Evolutionary conservation across 2,888 invertebrate species (phyloP), one percentile per base, ranked within the genome.

Genomic region (Cabera pusaria): DNA sequence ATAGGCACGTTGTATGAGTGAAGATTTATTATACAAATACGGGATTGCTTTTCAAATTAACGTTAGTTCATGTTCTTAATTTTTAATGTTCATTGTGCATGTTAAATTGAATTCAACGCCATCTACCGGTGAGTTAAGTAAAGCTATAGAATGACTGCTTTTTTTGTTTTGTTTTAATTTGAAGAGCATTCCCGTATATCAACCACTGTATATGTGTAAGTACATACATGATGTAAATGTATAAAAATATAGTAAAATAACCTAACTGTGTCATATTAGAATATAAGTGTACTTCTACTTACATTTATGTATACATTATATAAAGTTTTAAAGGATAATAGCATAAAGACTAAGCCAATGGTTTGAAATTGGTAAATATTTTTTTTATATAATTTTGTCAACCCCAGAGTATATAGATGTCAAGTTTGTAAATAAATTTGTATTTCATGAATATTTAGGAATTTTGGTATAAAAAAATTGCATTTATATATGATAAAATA

Each of bases 191-290:
- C 14, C 64, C 63, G 73, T 73, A 71, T 52, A 62, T 57, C 59
- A 53, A 57, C 56, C 60, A 56, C 64, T 86, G 85, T 86, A 85
- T 84, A 86, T 82, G 77, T 87, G 81, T 85, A 85, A 82, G 79
- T 84, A 84, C 78, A 80, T 81, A 77, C 69, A 78, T 73, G 72
- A 74, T 82, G 78, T 84, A 84, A 81, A 71, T 81, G 77, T 82
- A 81, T 74, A 82, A 81, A 84, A 83, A 78, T 72, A 70, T 85
- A 84, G 81, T 57, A 68, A 42, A 23, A 64, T 82, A 85, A 81
- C 75, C 73, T 85, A 86, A 87, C 82, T 88, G 88, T 88, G 88
- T 88, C 88, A 88, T 88, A 88, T 78, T 88, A 88, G 87, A 48
- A 35, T 44, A 45, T 88, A 88, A 88, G 86, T 81, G 77, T 84